These are phyloP conservation scores for Actinia equina DNA, from an alignment of 64 coral and sea anemone genomes.

Conservation along the genomic window DNA sequence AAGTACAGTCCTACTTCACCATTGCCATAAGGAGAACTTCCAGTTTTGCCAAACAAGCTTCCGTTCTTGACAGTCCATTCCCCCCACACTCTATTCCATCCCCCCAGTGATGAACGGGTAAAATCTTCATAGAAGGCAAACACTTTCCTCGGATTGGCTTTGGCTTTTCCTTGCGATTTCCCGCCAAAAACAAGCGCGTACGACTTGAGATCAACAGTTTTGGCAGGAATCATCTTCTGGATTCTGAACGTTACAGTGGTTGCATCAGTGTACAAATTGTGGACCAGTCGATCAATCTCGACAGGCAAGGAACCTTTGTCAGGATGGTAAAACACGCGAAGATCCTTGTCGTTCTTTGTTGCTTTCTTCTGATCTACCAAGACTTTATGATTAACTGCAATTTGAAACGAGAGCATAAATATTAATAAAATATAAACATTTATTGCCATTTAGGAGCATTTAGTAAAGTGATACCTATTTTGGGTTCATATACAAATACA, in stretches of 20 bases:
- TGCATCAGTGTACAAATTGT: conserved; percentile 24
- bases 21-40: not conserved
- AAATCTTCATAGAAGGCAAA: conserved; percentile 84
- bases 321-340: conserved; percentile 59
- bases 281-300: conserved; percentile 60
- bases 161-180: conserved; percentile 20
- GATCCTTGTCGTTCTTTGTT: conserved; percentile 49
- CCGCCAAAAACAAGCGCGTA: conserved; percentile 65
- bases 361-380: conserved; percentile 54
- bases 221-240: conserved; percentile 36
- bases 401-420: not conserved
- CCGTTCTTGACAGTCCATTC: conserved; percentile 40
- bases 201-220: conserved; percentile 17
- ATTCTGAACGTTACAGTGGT: conserved; percentile 44
- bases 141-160: conserved; percentile 38
- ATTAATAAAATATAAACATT: not conserved
- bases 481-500: too few species aligned
- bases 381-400: conserved; percentile 35
- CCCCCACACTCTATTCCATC: conserved; percentile 48
- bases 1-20: conserved; percentile 53
- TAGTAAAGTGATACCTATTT: too few species aligned
- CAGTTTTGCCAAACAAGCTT: conserved; percentile 50
- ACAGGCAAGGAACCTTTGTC: not conserved
- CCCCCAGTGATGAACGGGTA: conserved; percentile 16
- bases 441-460: too few species aligned